Evolutionary conservation across 92 coral and sea anemone genomes (phyloP).

Genomic region (Palythoa caribaeorum): DNA sequence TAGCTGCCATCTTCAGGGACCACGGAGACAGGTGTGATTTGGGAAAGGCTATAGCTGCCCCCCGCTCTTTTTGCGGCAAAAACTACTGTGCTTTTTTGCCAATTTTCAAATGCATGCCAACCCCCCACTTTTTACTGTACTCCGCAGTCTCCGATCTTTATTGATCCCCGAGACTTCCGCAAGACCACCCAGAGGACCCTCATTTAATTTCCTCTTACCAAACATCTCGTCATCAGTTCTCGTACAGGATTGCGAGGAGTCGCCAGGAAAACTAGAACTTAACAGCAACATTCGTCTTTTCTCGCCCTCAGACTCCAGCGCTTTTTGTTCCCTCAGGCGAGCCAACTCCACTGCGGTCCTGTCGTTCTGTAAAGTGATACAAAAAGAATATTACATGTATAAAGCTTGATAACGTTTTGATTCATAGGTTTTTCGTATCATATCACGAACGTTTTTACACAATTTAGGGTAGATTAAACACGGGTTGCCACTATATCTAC

Average conservation of each 20-base stretch:
- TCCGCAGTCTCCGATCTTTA: background rate
- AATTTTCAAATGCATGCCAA: too few relatives aligned
- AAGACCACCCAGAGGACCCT: background rate
- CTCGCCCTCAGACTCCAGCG: slow-evolving; percentile 78
- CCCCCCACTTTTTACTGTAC: too few relatives aligned
- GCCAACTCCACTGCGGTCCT: slow-evolving; percentile 73
- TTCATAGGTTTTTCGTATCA: too few relatives aligned
- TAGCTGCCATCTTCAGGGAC: too few relatives aligned
- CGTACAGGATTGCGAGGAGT: slow-evolving; percentile 48
- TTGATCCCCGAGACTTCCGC: background rate
- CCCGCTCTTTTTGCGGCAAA: too few relatives aligned
- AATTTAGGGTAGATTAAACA: background rate
- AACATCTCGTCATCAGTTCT: slow-evolving; percentile 80
- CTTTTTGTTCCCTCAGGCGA: slow-evolving; percentile 75
- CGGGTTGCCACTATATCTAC: too few relatives aligned
- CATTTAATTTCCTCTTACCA: slow-evolving; percentile 57
- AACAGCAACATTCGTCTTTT: slow-evolving; percentile 76
- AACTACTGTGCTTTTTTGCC: too few relatives aligned
- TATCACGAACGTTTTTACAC: background rate
- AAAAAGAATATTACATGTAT: too few relatives aligned
- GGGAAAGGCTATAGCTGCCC: too few relatives aligned
- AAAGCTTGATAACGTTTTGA: too few relatives aligned
- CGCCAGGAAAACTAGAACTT: slow-evolving; percentile 54
- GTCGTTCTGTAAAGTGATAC: slow-evolving; percentile 71
- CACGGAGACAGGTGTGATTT: too few relatives aligned